phyloP scores from a whole-genome alignment of 2,797 vertebrate species.

The Sebastes itinus region DNA sequence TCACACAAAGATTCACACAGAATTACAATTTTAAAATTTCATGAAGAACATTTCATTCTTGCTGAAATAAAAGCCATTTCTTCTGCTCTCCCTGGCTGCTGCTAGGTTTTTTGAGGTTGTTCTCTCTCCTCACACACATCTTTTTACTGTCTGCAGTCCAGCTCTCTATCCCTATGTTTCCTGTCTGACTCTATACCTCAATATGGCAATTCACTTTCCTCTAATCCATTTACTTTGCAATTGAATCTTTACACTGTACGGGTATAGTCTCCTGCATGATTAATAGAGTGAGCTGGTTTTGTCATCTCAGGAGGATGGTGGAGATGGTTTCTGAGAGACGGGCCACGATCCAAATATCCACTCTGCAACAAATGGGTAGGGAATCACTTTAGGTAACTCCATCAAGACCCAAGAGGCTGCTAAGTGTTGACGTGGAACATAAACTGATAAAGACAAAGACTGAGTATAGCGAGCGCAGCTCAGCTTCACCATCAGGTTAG shows the following conservation, averaged over 20 bases:
- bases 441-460: slow-evolving; percentile 55
- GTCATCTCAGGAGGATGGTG: slow-evolving; percentile 69
- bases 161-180: slow-evolving; percentile 23
- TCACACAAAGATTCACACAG: not conserved
- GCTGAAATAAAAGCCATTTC: not conserved
- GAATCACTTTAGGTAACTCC: slow-evolving; percentile 70
- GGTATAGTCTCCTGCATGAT: slow-evolving; percentile 75
- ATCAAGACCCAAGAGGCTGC: slow-evolving; percentile 49
- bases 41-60: not conserved
- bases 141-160: slow-evolving; percentile 27
- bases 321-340: slow-evolving; percentile 63
- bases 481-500: slow-evolving; percentile 1
- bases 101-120: not conserved
- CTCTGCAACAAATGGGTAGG: slow-evolving; percentile 64
- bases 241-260: slow-evolving; percentile 70
- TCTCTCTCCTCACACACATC: not conserved
- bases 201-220: slow-evolving; percentile 70
- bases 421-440: slow-evolving; percentile 47
- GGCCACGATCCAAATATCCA: slow-evolving; percentile 65
- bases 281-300: slow-evolving; percentile 76
- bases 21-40: not conserved
- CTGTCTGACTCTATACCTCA: slow-evolving; percentile 56
- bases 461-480: slow-evolving; percentile 1
- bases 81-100: not conserved
- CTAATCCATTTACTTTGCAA: slow-evolving; percentile 80